Conservation (phyloP, 2,888 invertebrate species). For the Dioctria rufipes region DNA sequence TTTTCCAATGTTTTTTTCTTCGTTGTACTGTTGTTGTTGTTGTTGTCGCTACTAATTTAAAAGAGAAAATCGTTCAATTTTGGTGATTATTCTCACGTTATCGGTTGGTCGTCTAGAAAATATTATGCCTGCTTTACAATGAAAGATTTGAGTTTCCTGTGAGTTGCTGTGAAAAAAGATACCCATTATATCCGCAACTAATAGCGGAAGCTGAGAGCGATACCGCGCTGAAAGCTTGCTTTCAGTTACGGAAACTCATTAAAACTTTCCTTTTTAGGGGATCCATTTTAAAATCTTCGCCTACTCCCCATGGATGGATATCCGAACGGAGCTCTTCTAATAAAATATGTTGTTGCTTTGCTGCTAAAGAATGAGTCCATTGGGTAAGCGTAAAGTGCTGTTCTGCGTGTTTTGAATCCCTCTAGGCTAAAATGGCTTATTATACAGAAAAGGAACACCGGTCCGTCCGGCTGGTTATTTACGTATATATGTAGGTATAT, state of each 20-base stretch:
- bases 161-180: slow-evolving; percentile 35
- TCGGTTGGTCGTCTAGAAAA: slow-evolving; percentile 5
- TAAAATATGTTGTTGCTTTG: background rate
- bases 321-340: background rate
- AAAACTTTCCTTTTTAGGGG: slow-evolving; percentile 54
- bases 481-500: background rate
- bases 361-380: background rate
- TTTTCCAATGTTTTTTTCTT: background rate
- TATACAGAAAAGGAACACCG: background rate
- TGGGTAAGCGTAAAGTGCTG: slow-evolving; percentile 11
- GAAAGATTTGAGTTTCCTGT: slow-evolving; percentile 15
- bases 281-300: slow-evolving; percentile 19
- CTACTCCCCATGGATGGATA: background rate
- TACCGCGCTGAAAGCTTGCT: slow-evolving; percentile 27
- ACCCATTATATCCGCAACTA: slow-evolving; percentile 1
- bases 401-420: background rate
- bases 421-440: slow-evolving; percentile 8
- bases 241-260: slow-evolving; percentile 57
- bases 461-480: slow-evolving; percentile 23
- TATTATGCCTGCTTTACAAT: slow-evolving; percentile 16
- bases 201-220: slow-evolving; percentile 34
- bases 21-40: background rate
- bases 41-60: background rate
- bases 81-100: slow-evolving; percentile 50
- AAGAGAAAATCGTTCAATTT: slow-evolving; percentile 33